Base-by-base conservation (phyloP, 2,888 invertebrate species). In the Aproaerema taeniolella region DNA sequence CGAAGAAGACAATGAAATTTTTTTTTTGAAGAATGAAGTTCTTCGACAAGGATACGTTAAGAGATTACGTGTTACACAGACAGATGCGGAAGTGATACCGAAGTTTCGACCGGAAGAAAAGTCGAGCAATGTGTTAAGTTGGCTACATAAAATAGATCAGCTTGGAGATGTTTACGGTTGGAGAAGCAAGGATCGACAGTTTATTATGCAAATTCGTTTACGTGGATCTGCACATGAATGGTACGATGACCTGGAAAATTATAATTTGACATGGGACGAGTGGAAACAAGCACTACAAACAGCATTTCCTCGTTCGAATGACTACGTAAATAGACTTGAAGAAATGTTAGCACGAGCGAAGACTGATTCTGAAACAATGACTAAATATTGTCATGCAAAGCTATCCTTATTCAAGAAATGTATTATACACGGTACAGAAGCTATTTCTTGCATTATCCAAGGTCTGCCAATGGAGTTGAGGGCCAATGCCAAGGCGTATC, bases 351-450 rank as follows among this genome's bases (percentile, higher is more conserved):
- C n/a, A n/a, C n/a, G n/a, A n/a, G n/a, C n/a, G n/a, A n/a, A n/a
- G n/a, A n/a, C n/a, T n/a, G n/a, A n/a, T n/a, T n/a, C n/a, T n/a
- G n/a, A n/a, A n/a, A n/a, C n/a, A n/a, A n/a, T n/a, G n/a, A n/a
- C n/a, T n/a, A n/a, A n/a, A 63, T 4, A 62, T 53, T 38, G 50
- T 51, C 3, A 65, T 64, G 61, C 60, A 59, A 1, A 57, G 55
- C 29, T 67, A 66, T 31, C 59, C 41, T 36, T 48, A 10, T 6
- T 54, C 29, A 47, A 41, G 42, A 46, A 39, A 33, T 40, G 46
- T 45, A 32, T 37, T 0, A 12, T 51, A 7, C 14, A 43, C 7
- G 46, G 37, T 2, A 39, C 38, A 28, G 29, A 9, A 7, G 43
- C 51, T 0, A 44, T 40, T 25, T 46, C 47, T 0, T 52, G 49